Evolutionary conservation across 2,888 invertebrate genomes (phyloP), one percentile per base, ranked within the genome.

Genomic region (Heteropelma amictum): DNA sequence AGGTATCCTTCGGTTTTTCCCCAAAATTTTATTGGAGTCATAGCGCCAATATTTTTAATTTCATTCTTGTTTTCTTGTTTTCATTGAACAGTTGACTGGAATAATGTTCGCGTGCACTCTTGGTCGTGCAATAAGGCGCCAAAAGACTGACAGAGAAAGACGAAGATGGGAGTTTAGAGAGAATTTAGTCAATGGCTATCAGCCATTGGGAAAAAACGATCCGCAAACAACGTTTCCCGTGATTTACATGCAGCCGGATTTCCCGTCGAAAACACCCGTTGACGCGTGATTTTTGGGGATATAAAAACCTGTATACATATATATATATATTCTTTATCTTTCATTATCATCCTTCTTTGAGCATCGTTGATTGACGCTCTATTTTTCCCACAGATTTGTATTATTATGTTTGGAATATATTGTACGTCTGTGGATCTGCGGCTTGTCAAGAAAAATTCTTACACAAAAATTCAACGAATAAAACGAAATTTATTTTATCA

Each of bases 71-170:
- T 12, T 14, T 49, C n/a, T 53, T 14, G 3, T 33, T n/a, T 33
- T 19, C 3, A 5, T 33, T 38, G 14, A 21, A 54, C 90, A 95
- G 95, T 90, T 97, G 47, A 91, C 97, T 83, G 97, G 97, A 79
- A 94, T 97, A 56, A 91, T 96, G 77, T 96, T 97, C 86, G 96
- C 98, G 1, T 95, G 96, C 88, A 95, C 96, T 90, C 90, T 98
- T 88, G 97, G 96, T 71, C 93, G 94, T 85, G 94, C 96, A 1
- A 95, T 98, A 85, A 94, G 95, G 72, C 92, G 92, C 77, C 93
- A 95, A 73, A 95, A 95, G 88, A 92, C 93, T 0, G 93, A 94
- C 81, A 92, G 93, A 38, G 93, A 93, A 83, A 92, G 93, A 68
- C 92, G 94, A 60, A 92, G 92, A 60, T 94, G 94, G 92, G 93